Evolutionary conservation across 2,888 invertebrate species (phyloP).

Genomic region (Gandaritis pyraliata): DNA sequence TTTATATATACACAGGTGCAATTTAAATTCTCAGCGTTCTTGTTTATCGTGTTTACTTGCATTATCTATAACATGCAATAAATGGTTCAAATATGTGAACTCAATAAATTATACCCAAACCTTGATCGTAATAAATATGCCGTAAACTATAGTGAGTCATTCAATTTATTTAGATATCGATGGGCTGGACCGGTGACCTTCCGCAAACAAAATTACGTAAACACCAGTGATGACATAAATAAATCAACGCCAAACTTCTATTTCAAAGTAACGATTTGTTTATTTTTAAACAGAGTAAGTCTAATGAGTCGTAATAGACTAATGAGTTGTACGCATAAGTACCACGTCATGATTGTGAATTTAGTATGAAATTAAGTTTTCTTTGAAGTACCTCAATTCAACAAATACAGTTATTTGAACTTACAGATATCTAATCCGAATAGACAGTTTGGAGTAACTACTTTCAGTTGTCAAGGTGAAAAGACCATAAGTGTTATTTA

Average conservation of each 20-base stretch:
- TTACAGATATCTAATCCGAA: too few relatives aligned
- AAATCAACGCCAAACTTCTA: conserved; percentile 10
- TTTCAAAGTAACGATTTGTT: conserved; percentile 1
- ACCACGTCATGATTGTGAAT: neutral
- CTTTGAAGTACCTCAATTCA: too few relatives aligned
- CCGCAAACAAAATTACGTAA: conserved; percentile 30
- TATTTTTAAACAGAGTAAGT: neutral
- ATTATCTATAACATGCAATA: conserved; percentile 48
- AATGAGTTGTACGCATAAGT: neutral
- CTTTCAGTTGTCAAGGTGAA: neutral
- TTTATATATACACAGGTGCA: conserved; percentile 19
- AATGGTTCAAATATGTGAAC: conserved; percentile 32
- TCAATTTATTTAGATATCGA: conserved; percentile 33
- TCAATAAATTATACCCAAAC: conserved; percentile 28
- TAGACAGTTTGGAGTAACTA: too few relatives aligned
- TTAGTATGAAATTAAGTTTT: neutral
- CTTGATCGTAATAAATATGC: conserved; percentile 24
- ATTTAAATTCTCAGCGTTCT: neutral
- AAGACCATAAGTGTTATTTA: neutral
- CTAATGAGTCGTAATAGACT: too few relatives aligned
- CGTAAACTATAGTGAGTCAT: conserved; percentile 37
- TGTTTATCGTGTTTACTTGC: conserved; percentile 14
- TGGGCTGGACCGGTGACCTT: conserved; percentile 38
- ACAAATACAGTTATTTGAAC: too few relatives aligned
- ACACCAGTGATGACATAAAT: conserved; percentile 15